Evolutionary conservation across 2,113 vertebrate genomes (phyloP).

Genomic region (Maylandia zebra): DNA sequence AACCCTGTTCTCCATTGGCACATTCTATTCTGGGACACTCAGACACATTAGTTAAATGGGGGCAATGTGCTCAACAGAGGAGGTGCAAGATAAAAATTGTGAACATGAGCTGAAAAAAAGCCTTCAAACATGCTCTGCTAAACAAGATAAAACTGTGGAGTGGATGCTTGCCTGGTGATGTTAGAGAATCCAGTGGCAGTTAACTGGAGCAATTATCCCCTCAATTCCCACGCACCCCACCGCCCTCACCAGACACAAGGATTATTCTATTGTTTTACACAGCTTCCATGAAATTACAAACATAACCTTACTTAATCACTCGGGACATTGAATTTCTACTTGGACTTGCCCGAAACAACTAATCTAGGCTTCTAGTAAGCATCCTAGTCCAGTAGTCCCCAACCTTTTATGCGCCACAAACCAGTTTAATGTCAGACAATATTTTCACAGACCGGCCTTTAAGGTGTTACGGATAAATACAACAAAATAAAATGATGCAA

Average conservation of each 20-base stretch:
- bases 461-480: background rate
- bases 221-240: background rate
- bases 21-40: background rate
- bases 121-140: background rate
- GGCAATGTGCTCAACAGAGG: background rate
- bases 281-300: background rate
- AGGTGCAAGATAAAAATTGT: background rate
- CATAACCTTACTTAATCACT: background rate
- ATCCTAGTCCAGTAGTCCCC: background rate
- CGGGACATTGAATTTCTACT: background rate
- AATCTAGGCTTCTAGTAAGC: background rate
- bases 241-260: background rate
- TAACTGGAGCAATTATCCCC: background rate
- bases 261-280: conserved; percentile 15
- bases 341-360: background rate
- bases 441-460: background rate
- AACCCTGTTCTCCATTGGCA: background rate
- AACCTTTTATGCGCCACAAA: background rate
- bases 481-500: background rate
- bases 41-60: background rate
- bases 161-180: background rate
- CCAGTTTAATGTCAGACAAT: background rate
- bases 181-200: background rate
- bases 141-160: background rate
- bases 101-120: background rate